Base-by-base conservation (phyloP, 2,113 vertebrate genomes). In the Mesocricetus auratus region DNA sequence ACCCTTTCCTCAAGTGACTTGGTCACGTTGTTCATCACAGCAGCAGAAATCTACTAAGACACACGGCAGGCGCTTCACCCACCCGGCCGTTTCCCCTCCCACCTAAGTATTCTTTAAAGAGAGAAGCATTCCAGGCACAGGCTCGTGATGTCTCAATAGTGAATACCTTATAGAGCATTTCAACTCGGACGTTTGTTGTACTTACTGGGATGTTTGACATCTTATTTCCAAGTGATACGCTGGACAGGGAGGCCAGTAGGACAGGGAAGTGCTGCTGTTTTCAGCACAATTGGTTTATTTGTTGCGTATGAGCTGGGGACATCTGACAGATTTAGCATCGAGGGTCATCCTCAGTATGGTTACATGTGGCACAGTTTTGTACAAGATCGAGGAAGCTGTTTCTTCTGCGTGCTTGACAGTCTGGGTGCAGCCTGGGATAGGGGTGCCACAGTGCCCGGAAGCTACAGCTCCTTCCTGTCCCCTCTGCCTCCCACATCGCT, bases 101-200 rank as follows among this genome's bases (percentile, higher is more conserved):
- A 95, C 86, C 87, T 71, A 45, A 69, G 36, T 81, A 39, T 75
- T 93, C 85, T 86, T 74, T 75, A 90, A 94, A 36, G 68, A 90
- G n/a, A 50, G 77, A 92, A 69, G 62, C 56, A 71, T 74, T 21
- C 64, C 90, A 74, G 26, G 77, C 39, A 62, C 17, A 2, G 42
- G 29, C 60, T 33, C 4, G 29, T 73, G 39, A 39, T 45, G 89
- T 0, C 45, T 42, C 45, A 50, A 31, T 60, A 85, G 36, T 94
- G 66, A 86, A 13, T 82, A 81, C n/a, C 16, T 95, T 93, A 21
- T 71, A 75, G 39, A 68, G 73, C 87, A 50, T 79, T 93, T 89
- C 36, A 47, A 60, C 15, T 22, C 50, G 31, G 58, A 90, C 33
- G 58, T 71, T 81, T 88, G 73, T n/a, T 92, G 3, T 60, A 26